These are phyloP conservation scores for Dysidea cf. avara DNA, from an alignment of 37 sponge, comb jelly and placozoan genomes.

Conservation along the genomic window DNA sequence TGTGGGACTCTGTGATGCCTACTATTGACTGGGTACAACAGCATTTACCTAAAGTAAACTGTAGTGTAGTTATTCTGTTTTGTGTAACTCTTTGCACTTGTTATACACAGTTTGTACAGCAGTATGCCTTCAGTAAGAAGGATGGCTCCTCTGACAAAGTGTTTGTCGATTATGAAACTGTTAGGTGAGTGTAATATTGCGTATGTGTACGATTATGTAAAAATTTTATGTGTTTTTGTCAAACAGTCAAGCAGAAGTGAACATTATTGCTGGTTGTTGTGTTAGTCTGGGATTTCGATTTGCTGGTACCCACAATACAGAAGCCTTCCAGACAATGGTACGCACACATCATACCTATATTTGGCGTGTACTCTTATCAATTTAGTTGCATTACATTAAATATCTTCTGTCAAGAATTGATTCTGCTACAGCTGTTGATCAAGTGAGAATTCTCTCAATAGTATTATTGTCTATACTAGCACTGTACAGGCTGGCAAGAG, in stretches of 20 bases:
- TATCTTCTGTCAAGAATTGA: slow-evolving; percentile 22
- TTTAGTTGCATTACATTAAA: slow-evolving; percentile 2
- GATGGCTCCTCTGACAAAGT: not conserved
- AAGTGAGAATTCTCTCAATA: slow-evolving; percentile 2
- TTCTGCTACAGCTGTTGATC: not conserved
- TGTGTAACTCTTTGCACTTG: too few relatives aligned
- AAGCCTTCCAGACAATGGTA: slow-evolving; percentile 58
- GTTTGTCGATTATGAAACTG: slow-evolving; percentile 27
- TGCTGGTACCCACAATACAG: slow-evolving; percentile 77
- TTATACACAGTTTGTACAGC: slow-evolving; percentile 33
- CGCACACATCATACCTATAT: not conserved
- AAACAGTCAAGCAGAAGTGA: slow-evolving; percentile 51
- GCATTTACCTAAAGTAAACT: slow-evolving; percentile 62
- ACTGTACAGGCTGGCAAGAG: slow-evolving; percentile 37
- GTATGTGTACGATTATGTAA: slow-evolving; percentile 11
- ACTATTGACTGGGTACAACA: slow-evolving; percentile 72
- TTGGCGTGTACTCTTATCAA: not conserved
- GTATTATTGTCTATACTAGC: not conserved
- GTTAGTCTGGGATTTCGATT: slow-evolving; percentile 77
- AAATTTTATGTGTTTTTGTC: not conserved
- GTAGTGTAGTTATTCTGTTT: not conserved
- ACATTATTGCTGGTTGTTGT: slow-evolving; percentile 81
- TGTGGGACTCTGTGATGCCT: slow-evolving; percentile 85
- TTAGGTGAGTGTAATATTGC: slow-evolving; percentile 36
- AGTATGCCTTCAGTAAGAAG: slow-evolving; percentile 14